Conservation (phyloP, 1,140 invertebrate species). For the Drosophila tristis region DNA sequence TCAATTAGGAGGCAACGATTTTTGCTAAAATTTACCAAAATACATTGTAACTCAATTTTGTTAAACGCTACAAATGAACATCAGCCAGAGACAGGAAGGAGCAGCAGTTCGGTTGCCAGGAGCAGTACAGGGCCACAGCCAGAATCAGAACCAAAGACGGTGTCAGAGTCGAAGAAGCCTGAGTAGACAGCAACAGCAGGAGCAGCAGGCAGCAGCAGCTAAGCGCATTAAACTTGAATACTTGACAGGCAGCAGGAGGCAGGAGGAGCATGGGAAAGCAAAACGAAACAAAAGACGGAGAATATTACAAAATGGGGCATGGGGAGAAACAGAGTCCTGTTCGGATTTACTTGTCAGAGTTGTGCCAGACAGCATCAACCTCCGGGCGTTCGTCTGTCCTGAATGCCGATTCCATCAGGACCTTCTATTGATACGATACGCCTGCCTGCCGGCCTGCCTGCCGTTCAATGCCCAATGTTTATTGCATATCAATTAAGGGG, state of each 20-base stretch:
- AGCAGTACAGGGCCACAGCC: constrained; percentile 15
- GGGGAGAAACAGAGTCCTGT: constrained; percentile 23
- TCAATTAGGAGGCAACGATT: constrained; percentile 62
- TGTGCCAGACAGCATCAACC: constrained; percentile 53
- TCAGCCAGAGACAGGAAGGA: constrained; percentile 12
- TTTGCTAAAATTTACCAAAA: constrained; percentile 63
- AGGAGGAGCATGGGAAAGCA: neutral
- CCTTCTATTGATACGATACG: constrained; percentile 45
- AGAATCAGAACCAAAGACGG: neutral
- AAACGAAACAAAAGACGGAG: constrained; percentile 55
- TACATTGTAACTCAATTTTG: constrained; percentile 73
- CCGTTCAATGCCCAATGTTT: constrained; percentile 63
- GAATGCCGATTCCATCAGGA: constrained; percentile 15
- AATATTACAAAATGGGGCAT: constrained; percentile 47
- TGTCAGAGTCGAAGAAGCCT: constrained; percentile 25
- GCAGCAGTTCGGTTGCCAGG: constrained; percentile 1
- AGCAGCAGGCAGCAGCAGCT: constrained; percentile 15
- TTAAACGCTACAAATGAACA: constrained; percentile 51
- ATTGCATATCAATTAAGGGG: constrained; percentile 76
- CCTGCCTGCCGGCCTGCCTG: constrained; percentile 2
- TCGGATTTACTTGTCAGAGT: constrained; percentile 54
- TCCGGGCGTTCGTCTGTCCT: constrained; percentile 53
- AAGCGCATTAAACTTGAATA: constrained; percentile 75
- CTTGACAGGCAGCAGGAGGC: constrained; percentile 41
- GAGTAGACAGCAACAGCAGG: too few species aligned